Evolutionary conservation across 2,113 vertebrate species (phyloP).

Genomic region (Limnothrissa miodon): DNA sequence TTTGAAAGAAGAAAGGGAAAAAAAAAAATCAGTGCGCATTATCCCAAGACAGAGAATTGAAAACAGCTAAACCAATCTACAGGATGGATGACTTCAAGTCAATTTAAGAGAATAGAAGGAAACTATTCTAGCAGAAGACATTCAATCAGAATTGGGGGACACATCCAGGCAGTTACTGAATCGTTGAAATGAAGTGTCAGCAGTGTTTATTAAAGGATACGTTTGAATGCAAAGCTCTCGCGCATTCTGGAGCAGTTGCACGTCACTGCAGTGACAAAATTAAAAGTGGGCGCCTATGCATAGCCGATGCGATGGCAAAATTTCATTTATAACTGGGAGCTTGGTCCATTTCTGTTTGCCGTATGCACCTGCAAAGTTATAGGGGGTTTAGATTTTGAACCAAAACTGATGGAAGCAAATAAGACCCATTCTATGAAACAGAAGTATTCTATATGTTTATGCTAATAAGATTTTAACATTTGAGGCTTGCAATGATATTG

Average conservation of each 20-base stretch:
- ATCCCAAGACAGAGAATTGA: neutral
- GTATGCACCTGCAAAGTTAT: neutral
- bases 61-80: constrained; percentile 59
- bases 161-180: constrained; percentile 53
- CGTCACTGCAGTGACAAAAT: constrained; percentile 64
- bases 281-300: constrained; percentile 52
- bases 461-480: neutral
- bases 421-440: neutral
- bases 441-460: neutral
- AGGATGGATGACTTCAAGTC: constrained; percentile 65
- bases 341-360: neutral
- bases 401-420: neutral
- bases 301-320: neutral
- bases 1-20: neutral
- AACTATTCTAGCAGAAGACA: constrained; percentile 68
- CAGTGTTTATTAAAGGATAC: constrained; percentile 64
- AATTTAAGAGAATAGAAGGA: constrained; percentile 58
- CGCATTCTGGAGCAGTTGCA: constrained; percentile 62
- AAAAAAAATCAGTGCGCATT: neutral
- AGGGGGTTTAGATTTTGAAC: neutral
- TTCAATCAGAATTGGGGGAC: constrained; percentile 58
- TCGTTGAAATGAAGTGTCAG: constrained; percentile 73
- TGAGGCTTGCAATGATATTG: no score
- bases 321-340: neutral
- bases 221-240: constrained; percentile 50